Evolutionary conservation across 2,888 invertebrate genomes (phyloP), one percentile per base, ranked within the genome.

Genomic region (Mamestra brassicae): DNA sequence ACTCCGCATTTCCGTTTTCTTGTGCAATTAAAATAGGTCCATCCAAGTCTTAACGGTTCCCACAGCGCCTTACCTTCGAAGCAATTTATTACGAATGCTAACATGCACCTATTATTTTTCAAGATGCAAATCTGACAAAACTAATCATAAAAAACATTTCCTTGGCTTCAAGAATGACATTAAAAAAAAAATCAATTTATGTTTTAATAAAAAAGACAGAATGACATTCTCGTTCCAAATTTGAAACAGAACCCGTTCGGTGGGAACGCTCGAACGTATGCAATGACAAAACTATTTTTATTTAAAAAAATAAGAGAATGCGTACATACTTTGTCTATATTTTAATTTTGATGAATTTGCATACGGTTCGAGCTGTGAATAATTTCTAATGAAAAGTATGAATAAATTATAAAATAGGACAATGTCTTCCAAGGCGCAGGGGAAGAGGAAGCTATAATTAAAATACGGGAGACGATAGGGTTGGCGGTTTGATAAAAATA

Each of bases 381-480:
- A 90, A 92, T 92, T 93, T 94, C 89, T 93, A 92, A 94, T 92
- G 92, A 92, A 93, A 93, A 92, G 90, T 90, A 92, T 94, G 95
- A 95, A 96, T 95, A 93, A 93, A 96, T 95, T 96, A 95, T 90
- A 84, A 88, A 85, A 76, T 75, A 89, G 91, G 89, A 94, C 95
- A 95, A 95, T 95, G 92, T 96, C 96, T 96, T 95, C 47, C 83
- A 89, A 93, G 92, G 87, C 84, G 88, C 87, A 89, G 90, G 94
- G 95, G 94, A 94, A 91, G 93, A 92, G 92, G 92, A 94, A 92
- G 92, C 87, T 91, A 91, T 95, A 96, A 96, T 96, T 96, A 96
- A 96, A 96, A 94, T 92, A 90, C 88, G 88, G 87, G 80, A 84
- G 84, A 78, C 50, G 63, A 42, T 91, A 94, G 94, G 95, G 94